A percentile compares a stretch with the other conserved stretches of the same genome.
Conservation (phyloP, 2,113 vertebrate species). For the Atherinomorus stipes region DNA sequence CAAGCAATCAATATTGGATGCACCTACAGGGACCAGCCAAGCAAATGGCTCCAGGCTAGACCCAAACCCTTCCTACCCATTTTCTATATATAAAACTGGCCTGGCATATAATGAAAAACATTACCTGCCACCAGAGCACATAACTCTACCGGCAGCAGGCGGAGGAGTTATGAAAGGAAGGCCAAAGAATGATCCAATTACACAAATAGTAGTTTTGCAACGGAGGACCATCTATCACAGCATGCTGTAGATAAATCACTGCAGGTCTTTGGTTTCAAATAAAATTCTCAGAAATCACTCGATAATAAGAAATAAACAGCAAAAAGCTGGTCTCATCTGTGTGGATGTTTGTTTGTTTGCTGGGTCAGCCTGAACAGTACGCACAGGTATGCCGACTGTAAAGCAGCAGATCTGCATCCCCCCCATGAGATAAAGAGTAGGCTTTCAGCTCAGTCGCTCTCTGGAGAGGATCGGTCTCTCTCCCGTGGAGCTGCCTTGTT, state of each 20-base stretch:
- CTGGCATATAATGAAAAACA: conserved; percentile 81
- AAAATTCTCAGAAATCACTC: conserved; percentile 62
- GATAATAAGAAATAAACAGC: conserved; percentile 56
- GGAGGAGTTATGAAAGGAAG: conserved; percentile 65
- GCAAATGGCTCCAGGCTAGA: conserved; percentile 74
- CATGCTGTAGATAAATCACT: conserved; percentile 60
- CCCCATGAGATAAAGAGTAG: conserved; percentile 17
- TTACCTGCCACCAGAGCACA: conserved; percentile 74
- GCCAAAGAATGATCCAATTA: conserved; percentile 79
- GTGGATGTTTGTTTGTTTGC: conserved; percentile 4
- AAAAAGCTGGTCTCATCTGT: background rate
- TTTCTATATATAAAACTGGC: conserved; percentile 80
- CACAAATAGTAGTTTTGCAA: conserved; percentile 76
- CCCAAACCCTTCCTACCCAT: conserved; percentile 74
- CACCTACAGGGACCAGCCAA: conserved; percentile 78
- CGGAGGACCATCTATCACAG: conserved; percentile 59
- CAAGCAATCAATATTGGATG: conserved; percentile 81
- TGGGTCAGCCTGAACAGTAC: background rate
- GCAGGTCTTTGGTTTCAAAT: conserved; percentile 41
- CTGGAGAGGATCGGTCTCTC: conserved; percentile 43
- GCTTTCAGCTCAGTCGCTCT: conserved; percentile 42
- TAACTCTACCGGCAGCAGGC: conserved; percentile 69
- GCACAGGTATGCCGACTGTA: conserved; percentile 19
- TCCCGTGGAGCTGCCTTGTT: conserved; percentile 55
- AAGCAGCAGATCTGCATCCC: conserved; percentile 8